Percentiles rank a stretch among this genome's conserved stretches.
Conservation (phyloP, 2,888 invertebrate genomes). For the Eupithecia dodoneata region DNA sequence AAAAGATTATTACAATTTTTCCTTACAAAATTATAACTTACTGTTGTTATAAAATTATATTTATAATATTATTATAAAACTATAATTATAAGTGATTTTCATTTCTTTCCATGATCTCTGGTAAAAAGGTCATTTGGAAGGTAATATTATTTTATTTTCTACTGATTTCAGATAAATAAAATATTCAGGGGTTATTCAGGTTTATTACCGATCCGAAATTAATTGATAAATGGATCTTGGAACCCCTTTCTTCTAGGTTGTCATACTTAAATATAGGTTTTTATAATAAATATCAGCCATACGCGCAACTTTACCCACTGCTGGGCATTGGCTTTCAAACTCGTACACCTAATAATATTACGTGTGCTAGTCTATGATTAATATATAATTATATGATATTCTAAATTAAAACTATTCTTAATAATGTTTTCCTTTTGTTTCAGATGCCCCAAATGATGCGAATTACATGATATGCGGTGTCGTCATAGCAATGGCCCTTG, state of each 20-base stretch:
- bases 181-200: too few relatives aligned
- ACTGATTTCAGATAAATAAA: background rate
- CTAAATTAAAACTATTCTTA: background rate
- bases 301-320: background rate
- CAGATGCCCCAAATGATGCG: conserved; percentile 93
- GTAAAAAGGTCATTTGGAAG: background rate
- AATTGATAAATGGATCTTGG: background rate
- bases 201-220: background rate
- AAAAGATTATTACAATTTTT: background rate
- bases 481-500: conserved; percentile 92
- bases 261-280: background rate
- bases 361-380: background rate
- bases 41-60: too few relatives aligned
- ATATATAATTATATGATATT: background rate
- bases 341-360: background rate
- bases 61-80: too few relatives aligned
- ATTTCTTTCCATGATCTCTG: background rate
- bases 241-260: background rate
- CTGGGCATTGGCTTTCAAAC: background rate
- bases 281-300: background rate
- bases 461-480: conserved; percentile 94
- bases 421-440: conserved; percentile 73
- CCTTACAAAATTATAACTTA: background rate
- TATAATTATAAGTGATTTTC: background rate
- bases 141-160: background rate